phyloP scores from a whole-genome alignment of 2,888 invertebrate genomes.

The Heliconius cydno region DNA sequence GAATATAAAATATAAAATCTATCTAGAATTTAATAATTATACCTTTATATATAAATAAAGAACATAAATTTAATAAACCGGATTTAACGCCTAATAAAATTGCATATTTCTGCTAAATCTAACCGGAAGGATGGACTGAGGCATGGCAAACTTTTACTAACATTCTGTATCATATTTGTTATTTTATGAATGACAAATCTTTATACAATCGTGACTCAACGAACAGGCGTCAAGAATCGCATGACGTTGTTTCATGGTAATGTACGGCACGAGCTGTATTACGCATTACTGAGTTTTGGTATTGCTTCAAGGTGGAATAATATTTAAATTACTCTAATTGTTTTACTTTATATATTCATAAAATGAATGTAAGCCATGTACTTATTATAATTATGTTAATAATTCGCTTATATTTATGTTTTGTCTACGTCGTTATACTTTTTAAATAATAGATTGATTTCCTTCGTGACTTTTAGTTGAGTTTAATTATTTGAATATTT shows the following conservation, averaged over 20 bases:
- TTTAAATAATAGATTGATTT: background rate
- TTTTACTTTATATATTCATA: background rate
- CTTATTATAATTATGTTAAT: background rate
- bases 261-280: constrained; percentile 52
- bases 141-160: constrained; percentile 46
- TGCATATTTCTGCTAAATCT: background rate
- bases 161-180: constrained; percentile 58
- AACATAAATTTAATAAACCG: background rate
- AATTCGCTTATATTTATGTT: background rate
- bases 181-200: constrained; percentile 74
- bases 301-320: constrained; percentile 55
- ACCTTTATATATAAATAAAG: background rate
- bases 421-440: background rate
- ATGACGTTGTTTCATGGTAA: constrained; percentile 62
- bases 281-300: constrained; percentile 57
- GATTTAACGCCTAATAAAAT: background rate
- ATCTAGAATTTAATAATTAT: background rate
- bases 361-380: background rate
- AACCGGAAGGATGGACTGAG: constrained; percentile 37
- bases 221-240: constrained; percentile 59
- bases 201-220: constrained; percentile 70
- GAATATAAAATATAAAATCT: no score
- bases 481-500: background rate
- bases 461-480: no score
- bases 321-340: constrained; percentile 13